Conservation (phyloP, 1,140 invertebrate genomes). For the Drosophila sechellia region DNA sequence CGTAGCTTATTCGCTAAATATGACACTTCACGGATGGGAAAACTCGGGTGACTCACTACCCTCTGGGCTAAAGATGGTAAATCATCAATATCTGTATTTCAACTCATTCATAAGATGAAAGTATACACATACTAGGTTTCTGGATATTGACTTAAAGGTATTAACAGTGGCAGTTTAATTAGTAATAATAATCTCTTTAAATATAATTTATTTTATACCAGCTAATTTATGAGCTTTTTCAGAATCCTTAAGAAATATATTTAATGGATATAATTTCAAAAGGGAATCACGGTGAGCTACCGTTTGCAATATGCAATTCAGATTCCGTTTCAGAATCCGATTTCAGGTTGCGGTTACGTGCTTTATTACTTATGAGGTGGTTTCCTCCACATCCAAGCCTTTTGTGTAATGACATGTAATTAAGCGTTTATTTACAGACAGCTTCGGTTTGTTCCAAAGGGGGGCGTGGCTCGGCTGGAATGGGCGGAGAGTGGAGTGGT, state of each 20-base stretch:
- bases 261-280: background rate
- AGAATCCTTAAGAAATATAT: too few species aligned
- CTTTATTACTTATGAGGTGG: constrained; percentile 77
- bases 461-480: constrained; percentile 20
- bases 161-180: too few species aligned
- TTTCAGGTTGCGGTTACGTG: constrained; percentile 62
- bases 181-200: too few species aligned
- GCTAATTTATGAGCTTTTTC: too few species aligned
- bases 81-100: background rate
- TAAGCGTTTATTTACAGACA: constrained; percentile 80
- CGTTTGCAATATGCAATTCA: background rate
- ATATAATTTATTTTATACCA: too few species aligned
- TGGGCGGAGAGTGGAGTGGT: constrained; percentile 41
- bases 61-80: background rate
- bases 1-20: constrained; percentile 75
- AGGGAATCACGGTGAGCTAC: constrained; percentile 1
- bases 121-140: too few species aligned
- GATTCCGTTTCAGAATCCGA: constrained; percentile 37
- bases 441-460: constrained; percentile 28
- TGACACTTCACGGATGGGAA: constrained; percentile 43
- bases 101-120: too few species aligned
- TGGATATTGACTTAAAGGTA: too few species aligned
- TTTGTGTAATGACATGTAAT: constrained; percentile 79
- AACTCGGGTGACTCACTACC: background rate
- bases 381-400: constrained; percentile 40